Evolutionary conservation across 1,140 invertebrate species (phyloP), one percentile per base, ranked within the genome.

Genomic region (Penaeus indicus): DNA sequence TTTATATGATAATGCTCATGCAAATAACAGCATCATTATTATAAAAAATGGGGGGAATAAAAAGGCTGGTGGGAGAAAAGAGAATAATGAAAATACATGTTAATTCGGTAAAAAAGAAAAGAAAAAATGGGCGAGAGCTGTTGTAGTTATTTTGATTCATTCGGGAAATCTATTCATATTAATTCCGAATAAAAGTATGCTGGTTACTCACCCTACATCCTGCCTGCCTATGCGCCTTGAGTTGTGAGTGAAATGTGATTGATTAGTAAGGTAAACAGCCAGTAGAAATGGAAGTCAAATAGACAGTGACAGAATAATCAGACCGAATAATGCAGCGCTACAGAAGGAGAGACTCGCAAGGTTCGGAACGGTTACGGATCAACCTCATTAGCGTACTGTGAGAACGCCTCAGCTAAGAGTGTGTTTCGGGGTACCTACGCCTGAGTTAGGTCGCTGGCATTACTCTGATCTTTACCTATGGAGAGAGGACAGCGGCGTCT

Each of bases 401-500:
- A 42, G 38, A 42, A 10, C 25, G 21, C 25, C 25, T 38, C 75
- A 42, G 32, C 32, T 54, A 54, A 54, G 54, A 54, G 16, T 13
- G 54, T 13, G 54, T 54, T 54, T 54, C 16, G 11, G 54, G 54
- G n/a, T 8, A 13, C 47, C 42, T 54, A 77, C 25, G 54, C 78
- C 82, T 77, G 69, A 13, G 11, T 13, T 8, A 54, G 11, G 54
- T 11, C 54, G 54, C 54, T 85, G 77, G 54, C 60, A 64, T 13
- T 47, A 47, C 78, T 7, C 32, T 21, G 38, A 42, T 62, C 63
- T 64, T 81, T 87, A 91, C 90, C 90, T 91, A 83, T 91, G 90
- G 18, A 91, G 83, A 0, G 90, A 90, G 16, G 90, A 81, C 75
- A 91, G 89, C 54, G 88, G 88, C n/a, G 83, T 83, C 61, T 91